phyloP scores from a whole-genome alignment of 2,888 invertebrate genomes.

The Meliscaeva auricollis region DNA sequence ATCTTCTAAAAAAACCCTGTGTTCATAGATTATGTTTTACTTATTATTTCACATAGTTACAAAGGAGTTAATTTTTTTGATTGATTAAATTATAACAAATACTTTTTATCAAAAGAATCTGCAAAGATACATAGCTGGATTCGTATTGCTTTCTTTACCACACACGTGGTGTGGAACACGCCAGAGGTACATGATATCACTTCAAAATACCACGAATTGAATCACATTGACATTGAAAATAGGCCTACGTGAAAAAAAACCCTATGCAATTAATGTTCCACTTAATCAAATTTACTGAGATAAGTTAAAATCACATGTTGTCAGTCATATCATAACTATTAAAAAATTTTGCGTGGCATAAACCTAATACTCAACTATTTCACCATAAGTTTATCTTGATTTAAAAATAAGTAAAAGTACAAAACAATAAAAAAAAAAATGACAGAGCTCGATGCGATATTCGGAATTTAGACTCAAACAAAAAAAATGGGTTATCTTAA shows the following conservation, averaged over 20 bases:
- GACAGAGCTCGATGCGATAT: slow-evolving; percentile 25
- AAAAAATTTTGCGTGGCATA: slow-evolving; percentile 3
- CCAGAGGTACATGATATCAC: neutral
- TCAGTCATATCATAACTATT: too few species aligned
- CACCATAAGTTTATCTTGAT: slow-evolving; percentile 10
- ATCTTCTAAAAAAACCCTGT: too few species aligned
- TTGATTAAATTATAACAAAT: too few species aligned
- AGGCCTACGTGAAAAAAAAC: neutral
- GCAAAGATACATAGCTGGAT: too few species aligned
- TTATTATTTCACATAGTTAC: too few species aligned
- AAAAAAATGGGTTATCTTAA: slow-evolving; percentile 7
- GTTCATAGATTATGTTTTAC: too few species aligned
- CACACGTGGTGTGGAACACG: neutral
- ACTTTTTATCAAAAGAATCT: too few species aligned
- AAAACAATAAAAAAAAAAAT: neutral
- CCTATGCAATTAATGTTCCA: neutral
- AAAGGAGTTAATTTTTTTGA: too few species aligned
- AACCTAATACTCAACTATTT: slow-evolving; percentile 3
- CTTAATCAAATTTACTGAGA: neutral
- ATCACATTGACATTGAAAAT: neutral
- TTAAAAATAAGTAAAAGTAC: neutral
- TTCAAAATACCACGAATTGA: neutral
- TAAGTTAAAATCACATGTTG: neutral
- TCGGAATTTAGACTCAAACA: slow-evolving; percentile 35
- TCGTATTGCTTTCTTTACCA: too few species aligned